A percentile compares a stretch with the other conserved stretches of the same genome.
phyloP scores from a whole-genome alignment of 2,113 vertebrate species.

The Lasiurus cinereus region DNA sequence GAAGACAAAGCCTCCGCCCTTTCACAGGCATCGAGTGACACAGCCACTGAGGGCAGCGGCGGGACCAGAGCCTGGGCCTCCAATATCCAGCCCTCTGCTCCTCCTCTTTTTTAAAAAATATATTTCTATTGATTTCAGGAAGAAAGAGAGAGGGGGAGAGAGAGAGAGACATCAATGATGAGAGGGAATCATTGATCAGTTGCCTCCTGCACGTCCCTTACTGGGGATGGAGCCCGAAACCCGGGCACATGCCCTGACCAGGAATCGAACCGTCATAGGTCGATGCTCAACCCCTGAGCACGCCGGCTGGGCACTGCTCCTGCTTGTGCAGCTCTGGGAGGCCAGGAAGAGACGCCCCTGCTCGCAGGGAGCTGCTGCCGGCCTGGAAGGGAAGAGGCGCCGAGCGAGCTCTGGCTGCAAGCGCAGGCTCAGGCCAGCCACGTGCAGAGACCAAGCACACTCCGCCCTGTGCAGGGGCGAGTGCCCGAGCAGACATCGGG shows the following conservation, averaged over 20 bases:
- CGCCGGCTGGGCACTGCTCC: not conserved
- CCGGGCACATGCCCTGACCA: too few relatives aligned
- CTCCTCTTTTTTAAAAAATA: too few relatives aligned
- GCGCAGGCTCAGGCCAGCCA: not conserved
- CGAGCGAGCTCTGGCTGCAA: not conserved
- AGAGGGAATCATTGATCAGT: too few relatives aligned
- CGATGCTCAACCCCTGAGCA: too few relatives aligned
- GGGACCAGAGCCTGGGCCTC: not conserved
- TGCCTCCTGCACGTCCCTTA: too few relatives aligned
- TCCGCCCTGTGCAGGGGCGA: too few relatives aligned
- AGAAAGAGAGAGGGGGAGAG: too few relatives aligned
- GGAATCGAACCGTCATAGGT: too few relatives aligned
- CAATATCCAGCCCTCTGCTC: not conserved
- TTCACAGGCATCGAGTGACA: not conserved
- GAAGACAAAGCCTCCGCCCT: not conserved
- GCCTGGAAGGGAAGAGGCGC: not conserved
- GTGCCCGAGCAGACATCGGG: accelerated
- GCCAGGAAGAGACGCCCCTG: not conserved
- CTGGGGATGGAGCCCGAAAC: too few relatives aligned
- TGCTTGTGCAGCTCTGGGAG: not conserved
- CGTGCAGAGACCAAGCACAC: accelerated
- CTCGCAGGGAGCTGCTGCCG: not conserved
- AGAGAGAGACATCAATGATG: too few relatives aligned
- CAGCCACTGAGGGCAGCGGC: not conserved
- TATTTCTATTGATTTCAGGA: too few relatives aligned